Percentiles rank a stretch among this genome's conserved stretches.
Conservation (phyloP, 2,888 invertebrate species). For the Thelaira solivaga region DNA sequence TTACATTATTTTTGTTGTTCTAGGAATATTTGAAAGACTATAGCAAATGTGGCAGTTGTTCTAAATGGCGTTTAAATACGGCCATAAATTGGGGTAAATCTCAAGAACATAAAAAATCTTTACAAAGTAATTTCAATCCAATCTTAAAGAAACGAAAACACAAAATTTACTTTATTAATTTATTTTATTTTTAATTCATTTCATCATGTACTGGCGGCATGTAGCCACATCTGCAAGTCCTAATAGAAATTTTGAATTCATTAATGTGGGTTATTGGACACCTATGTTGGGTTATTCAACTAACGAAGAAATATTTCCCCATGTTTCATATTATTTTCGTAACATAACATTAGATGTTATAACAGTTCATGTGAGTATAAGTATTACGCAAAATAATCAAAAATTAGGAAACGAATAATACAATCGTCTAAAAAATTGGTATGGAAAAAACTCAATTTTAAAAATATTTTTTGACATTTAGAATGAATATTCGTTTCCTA, state of each 20-base stretch:
- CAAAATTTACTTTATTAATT: not conserved
- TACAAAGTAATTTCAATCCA: slow-evolving; percentile 10
- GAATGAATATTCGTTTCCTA: no score
- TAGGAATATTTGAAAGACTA: slow-evolving; percentile 72
- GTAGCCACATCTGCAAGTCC: slow-evolving; percentile 63
- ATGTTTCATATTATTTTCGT: slow-evolving; percentile 87
- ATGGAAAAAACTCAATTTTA: not conserved
- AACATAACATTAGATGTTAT: slow-evolving; percentile 85
- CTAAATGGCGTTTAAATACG: slow-evolving; percentile 79
- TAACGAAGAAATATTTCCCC: slow-evolving; percentile 86
- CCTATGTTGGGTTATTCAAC: slow-evolving; percentile 83
- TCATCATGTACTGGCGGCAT: not conserved
- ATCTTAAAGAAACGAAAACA: not conserved
- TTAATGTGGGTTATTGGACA: slow-evolving; percentile 85
- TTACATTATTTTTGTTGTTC: no score
- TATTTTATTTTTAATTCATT: not conserved
- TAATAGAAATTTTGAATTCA: slow-evolving; percentile 71
- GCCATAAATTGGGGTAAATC: slow-evolving; percentile 80
- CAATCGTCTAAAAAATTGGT: no score
- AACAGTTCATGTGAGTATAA: slow-evolving; percentile 84
- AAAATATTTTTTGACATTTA: no score
- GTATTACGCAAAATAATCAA: not conserved
- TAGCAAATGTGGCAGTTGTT: slow-evolving; percentile 79
- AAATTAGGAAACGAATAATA: no score
- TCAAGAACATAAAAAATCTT: slow-evolving; percentile 68